Evolutionary conservation across 1,140 invertebrate genomes (phyloP), one percentile per base, ranked within the genome.

Genomic region (Caenorhabditis elegans): DNA sequence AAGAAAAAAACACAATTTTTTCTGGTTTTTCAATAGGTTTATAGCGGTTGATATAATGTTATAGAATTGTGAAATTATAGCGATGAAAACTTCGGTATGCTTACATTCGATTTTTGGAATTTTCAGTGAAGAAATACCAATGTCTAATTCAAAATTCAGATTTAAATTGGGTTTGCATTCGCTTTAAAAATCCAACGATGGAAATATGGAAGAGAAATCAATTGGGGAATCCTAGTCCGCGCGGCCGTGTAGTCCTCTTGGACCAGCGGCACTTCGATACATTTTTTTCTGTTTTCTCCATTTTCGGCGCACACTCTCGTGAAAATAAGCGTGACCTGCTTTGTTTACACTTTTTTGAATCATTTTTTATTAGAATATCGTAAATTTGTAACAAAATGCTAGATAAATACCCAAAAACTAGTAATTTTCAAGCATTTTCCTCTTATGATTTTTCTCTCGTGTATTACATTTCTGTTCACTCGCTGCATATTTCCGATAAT

Each of bases 311-410:
- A 10, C 19, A 26, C 51, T 53, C 51, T 53, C 51, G 24, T 28
- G 47, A 17, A 48, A 15, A 48, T 17, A 10, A n/a, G 24, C 51
- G 51, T 53, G 51, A 53, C 55, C 13, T 43, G 17, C 60, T 39
- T 70, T 70, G 60, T 70, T 70, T 70, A 36, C 60, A 70, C 60
- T 31, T 3, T 70, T 43, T 70, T 70, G 6, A 34, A 70, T 5
- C 22, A 24, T 3, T 39, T 70, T 70, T 70, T 70, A 8, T 26
- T 70, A 70, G 34, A 39, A n/a, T 70, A 70, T 39, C 60, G 39
- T 39, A 39, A 19, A 70, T 70, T 70, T 39, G 31, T 70, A 39
- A 70, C 31, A 39, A 39, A 19, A 70, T 70, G 3, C 26, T 70
- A 22, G 39, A 39, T 39, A 70, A 70, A 70, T 70, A 70, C 3